phyloP scores from a whole-genome alignment of 2,113 vertebrate genomes.

The Pseudopipra pipra region DNA sequence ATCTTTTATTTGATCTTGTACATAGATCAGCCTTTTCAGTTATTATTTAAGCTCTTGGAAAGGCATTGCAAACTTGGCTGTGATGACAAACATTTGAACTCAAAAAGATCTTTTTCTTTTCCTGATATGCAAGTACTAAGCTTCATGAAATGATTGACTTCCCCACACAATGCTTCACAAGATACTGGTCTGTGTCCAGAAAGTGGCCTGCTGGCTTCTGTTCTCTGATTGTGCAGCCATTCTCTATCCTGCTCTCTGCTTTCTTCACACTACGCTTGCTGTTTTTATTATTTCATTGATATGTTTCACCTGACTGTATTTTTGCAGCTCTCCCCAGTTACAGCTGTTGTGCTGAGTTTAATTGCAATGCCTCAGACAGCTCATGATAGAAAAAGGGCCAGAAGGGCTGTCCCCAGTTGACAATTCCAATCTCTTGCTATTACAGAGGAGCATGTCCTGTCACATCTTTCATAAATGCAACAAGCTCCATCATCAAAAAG shows the following conservation, averaged over 20 bases:
- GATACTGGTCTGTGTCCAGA: conserved; percentile 17
- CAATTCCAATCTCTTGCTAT: not conserved
- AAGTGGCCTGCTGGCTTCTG: not conserved
- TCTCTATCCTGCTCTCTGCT: not conserved
- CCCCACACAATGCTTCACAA: not conserved
- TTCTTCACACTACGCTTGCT: not conserved
- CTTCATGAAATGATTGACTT: conserved; percentile 29
- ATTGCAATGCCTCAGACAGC: not conserved
- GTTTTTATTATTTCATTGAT: conserved; percentile 10
- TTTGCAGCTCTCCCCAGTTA: conserved; percentile 8
- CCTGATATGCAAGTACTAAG: not conserved
- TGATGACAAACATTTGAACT: conserved; percentile 23
- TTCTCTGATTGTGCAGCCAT: not conserved
- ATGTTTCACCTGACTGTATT: not conserved
- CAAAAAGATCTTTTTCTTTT: not conserved
- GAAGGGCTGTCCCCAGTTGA: not conserved
- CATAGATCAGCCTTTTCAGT: not conserved
- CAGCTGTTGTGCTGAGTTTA: not conserved
- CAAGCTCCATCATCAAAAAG: not conserved
- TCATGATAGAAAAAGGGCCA: not conserved
- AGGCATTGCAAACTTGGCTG: not conserved
- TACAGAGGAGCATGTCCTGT: not conserved
- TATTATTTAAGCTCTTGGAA: conserved; percentile 12
- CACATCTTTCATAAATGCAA: not conserved
- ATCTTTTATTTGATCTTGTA: conserved; percentile 16